These are phyloP conservation scores for Cabera pusaria DNA, from an alignment of 2,888 invertebrate genomes.

Conservation along the genomic window DNA sequence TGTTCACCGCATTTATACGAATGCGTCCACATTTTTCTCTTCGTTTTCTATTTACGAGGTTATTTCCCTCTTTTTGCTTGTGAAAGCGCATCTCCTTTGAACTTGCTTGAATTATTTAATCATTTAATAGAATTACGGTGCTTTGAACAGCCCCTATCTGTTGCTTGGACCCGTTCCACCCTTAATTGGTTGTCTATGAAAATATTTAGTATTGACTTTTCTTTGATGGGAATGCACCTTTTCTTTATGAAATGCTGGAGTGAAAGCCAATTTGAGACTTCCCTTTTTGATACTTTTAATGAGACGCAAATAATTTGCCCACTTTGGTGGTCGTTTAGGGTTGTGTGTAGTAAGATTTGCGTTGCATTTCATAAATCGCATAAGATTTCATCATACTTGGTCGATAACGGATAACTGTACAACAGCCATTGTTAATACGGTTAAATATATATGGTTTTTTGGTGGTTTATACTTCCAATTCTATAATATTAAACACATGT, in stretches of 20 bases:
- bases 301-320: constrained; percentile 22
- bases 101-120: constrained; percentile 79
- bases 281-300: constrained; percentile 23
- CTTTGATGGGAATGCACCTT: constrained; percentile 43
- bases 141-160: constrained; percentile 62
- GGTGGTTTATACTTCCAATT: no score
- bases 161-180: constrained; percentile 49
- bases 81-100: constrained; percentile 80
- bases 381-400: no score
- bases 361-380: neutral
- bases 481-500: no score
- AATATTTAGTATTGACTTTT: constrained; percentile 59
- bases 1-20: constrained; percentile 45
- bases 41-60: constrained; percentile 58
- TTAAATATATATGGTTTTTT: no score
- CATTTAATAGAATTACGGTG: constrained; percentile 78
- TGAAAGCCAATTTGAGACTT: constrained; percentile 21
- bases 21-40: constrained; percentile 62
- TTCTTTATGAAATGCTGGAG: constrained; percentile 26
- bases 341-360: neutral
- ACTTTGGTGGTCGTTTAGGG: constrained; percentile 10
- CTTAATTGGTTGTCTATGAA: constrained; percentile 67
- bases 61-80: constrained; percentile 75
- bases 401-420: no score
- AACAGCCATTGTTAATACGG: no score